These are phyloP conservation scores for Brachionus koreanus DNA, from an alignment of 1,140 invertebrate genomes.

Conservation along the genomic window DNA sequence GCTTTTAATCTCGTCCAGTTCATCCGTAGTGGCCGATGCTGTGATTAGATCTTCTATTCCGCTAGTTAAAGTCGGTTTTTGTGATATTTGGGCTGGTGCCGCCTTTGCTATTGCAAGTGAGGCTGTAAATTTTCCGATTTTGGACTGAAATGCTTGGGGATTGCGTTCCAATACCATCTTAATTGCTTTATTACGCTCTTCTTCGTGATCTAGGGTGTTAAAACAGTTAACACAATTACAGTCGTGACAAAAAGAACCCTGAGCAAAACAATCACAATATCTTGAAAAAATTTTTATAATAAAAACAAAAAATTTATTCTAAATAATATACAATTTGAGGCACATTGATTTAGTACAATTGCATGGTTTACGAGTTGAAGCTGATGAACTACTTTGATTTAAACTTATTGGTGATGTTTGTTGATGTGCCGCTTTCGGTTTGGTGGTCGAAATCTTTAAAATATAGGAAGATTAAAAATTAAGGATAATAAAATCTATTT, in stretches of 20 bases:
- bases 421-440: neutral
- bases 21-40: neutral
- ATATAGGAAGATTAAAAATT: too few species aligned
- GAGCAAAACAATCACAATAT: conserved; percentile 99
- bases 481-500: too few species aligned
- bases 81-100: neutral
- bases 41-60: conserved; percentile 20
- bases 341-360: conserved; percentile 99
- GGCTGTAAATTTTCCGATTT: conserved; percentile 75
- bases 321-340: conserved; percentile 75
- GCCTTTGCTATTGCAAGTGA: neutral
- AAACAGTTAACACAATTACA: conserved; percentile 98
- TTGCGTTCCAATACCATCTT: conserved; percentile 87
- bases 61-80: neutral
- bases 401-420: neutral
- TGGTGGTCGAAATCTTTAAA: neutral
- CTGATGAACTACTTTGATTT: neutral
- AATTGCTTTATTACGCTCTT: conserved; percentile 85
- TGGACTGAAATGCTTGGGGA: conserved; percentile 90
- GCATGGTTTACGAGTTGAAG: conserved; percentile 64
- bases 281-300: conserved; percentile 55
- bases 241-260: conserved; percentile 95
- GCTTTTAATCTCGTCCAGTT: neutral
- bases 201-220: conserved; percentile 93
- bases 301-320: neutral